phyloP scores from a whole-genome alignment of 2,888 invertebrate genomes.

The Petrophora chlorosata region DNA sequence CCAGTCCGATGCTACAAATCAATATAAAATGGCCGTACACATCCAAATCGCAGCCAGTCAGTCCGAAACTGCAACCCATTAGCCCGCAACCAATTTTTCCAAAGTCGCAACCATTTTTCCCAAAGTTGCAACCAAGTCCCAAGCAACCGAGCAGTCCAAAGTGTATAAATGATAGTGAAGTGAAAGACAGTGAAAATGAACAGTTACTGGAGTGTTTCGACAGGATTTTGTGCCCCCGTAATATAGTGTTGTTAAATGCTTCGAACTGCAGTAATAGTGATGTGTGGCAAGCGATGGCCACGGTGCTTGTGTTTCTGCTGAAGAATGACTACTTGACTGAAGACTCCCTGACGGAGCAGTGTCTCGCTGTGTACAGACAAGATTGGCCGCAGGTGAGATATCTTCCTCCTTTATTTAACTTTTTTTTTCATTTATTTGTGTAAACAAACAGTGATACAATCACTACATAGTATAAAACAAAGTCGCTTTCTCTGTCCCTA shows the following conservation, averaged over 20 bases:
- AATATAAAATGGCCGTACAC: neutral
- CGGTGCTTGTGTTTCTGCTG: slow-evolving; percentile 76
- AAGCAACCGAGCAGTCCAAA: too few relatives aligned
- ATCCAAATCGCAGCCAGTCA: slow-evolving; percentile 8
- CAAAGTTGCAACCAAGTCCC: slow-evolving; percentile 10
- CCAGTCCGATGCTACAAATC: slow-evolving; percentile 15
- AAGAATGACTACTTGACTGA: slow-evolving; percentile 82
- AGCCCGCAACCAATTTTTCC: slow-evolving; percentile 5
- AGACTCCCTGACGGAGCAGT: slow-evolving; percentile 86
- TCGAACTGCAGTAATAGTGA: slow-evolving; percentile 40
- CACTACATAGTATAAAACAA: too few relatives aligned
- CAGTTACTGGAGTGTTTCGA: slow-evolving; percentile 60
- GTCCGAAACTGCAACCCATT: slow-evolving; percentile 13
- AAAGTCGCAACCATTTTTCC: slow-evolving; percentile 11
- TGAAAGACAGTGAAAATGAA: slow-evolving; percentile 23
- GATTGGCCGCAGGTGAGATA: slow-evolving; percentile 86
- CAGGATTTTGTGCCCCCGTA: slow-evolving; percentile 68
- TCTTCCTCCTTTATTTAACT: neutral
- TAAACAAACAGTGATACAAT: too few relatives aligned
- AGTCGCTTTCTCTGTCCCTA: too few relatives aligned
- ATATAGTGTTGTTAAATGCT: slow-evolving; percentile 61
- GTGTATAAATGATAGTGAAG: slow-evolving; percentile 15
- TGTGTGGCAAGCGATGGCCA: slow-evolving; percentile 71
- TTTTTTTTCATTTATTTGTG: too few relatives aligned
- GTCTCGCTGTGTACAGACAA: slow-evolving; percentile 86